Conservation (phyloP, 1,140 invertebrate genomes). For the Drosophila quadrilineata region DNA sequence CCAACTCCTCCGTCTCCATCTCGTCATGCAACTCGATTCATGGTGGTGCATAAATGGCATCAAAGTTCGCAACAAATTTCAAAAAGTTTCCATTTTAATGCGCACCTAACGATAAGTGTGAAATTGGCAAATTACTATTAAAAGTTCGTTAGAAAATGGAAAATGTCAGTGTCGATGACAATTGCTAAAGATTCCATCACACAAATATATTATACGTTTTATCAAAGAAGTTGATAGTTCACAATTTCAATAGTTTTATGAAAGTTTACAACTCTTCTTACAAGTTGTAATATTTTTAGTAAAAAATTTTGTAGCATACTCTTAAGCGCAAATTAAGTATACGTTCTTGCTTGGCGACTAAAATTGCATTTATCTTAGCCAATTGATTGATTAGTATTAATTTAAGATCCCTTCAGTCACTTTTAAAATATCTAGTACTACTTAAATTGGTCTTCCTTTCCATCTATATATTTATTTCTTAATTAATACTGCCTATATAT, state of each 20-base stretch:
- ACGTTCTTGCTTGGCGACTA: too few relatives aligned
- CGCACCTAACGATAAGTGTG: neutral
- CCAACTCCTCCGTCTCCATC: too few relatives aligned
- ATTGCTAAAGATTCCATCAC: slow-evolving; percentile 9
- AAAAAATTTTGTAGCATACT: too few relatives aligned
- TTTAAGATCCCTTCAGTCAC: too few relatives aligned
- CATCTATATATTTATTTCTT: neutral
- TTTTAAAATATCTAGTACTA: neutral
- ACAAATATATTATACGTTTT: neutral
- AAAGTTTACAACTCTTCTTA: too few relatives aligned
- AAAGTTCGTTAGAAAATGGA: slow-evolving; percentile 13
- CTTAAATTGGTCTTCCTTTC: neutral
- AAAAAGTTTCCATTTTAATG: slow-evolving; percentile 22
- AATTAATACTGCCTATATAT: neutral
- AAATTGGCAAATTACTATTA: slow-evolving; percentile 27
- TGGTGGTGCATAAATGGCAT: slow-evolving; percentile 35
- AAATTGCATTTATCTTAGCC: too few relatives aligned
- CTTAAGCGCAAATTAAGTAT: too few relatives aligned
- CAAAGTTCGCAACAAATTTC: slow-evolving; percentile 36
- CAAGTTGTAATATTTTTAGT: too few relatives aligned
- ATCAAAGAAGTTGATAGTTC: neutral
- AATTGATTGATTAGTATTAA: too few relatives aligned
- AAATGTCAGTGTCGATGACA: too few relatives aligned
- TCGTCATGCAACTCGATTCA: slow-evolving; percentile 40
- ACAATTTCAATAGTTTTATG: too few relatives aligned